These are phyloP conservation scores for Paramormyrops kingsleyae DNA, from an alignment of 2,113 vertebrate species.

Conservation along the genomic window DNA sequence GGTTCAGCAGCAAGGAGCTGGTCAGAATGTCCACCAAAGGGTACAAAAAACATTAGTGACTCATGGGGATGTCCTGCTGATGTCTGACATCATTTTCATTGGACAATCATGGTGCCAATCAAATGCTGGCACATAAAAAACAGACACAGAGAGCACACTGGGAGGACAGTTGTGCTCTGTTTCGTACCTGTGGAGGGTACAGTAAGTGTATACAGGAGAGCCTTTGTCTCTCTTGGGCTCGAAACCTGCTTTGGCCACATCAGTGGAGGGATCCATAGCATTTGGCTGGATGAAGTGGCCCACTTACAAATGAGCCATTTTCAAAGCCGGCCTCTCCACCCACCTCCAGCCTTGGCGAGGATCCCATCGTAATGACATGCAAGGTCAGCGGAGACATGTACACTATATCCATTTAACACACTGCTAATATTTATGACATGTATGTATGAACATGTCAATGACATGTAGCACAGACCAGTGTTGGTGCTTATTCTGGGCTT, in stretches of 20 bases:
- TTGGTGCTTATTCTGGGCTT: background rate
- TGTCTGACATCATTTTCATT: background rate
- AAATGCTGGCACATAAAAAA: background rate
- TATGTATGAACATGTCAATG: background rate
- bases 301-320: background rate
- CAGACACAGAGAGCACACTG: background rate
- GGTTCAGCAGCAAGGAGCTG: background rate
- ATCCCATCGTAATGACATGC: background rate
- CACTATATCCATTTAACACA: background rate
- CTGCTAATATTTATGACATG: background rate
- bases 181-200: background rate
- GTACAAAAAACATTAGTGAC: background rate
- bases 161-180: constrained; percentile 5
- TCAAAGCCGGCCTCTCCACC: background rate
- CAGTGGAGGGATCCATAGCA: background rate
- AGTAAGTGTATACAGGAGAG: background rate
- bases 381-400: background rate
- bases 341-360: background rate
- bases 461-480: background rate
- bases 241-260: background rate
- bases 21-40: background rate
- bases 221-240: constrained; percentile 12
- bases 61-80: constrained; percentile 1
- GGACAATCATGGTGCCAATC: constrained; percentile 3
- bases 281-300: background rate